Percentiles rank a stretch among this genome's conserved stretches.
phyloP scores from a whole-genome alignment of 2,888 invertebrate genomes.

The Formica aserva region DNA sequence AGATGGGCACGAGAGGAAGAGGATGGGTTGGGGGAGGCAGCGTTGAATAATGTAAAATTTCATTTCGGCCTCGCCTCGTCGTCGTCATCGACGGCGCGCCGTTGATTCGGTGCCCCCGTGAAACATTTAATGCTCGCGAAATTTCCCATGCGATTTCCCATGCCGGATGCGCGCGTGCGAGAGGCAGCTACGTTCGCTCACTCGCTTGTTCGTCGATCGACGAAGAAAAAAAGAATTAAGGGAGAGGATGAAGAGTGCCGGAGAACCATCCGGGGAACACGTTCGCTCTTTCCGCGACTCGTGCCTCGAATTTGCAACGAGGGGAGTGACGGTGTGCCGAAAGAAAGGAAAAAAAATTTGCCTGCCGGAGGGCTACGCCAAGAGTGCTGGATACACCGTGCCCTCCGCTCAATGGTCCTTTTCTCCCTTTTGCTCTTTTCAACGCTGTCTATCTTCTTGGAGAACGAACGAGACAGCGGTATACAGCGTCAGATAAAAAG shows the following conservation, averaged over 20 bases:
- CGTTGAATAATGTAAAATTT: conserved; percentile 81
- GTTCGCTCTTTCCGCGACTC: conserved; percentile 69
- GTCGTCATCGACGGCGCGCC: conserved; percentile 73
- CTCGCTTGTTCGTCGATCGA: conserved; percentile 57
- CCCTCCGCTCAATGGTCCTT: not conserved
- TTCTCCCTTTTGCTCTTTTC: not conserved
- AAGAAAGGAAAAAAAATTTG: conserved; percentile 47
- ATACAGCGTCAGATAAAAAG: conserved; percentile 35
- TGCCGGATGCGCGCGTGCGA: conserved; percentile 30
- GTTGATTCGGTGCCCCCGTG: conserved; percentile 75
- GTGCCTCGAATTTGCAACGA: conserved; percentile 70
- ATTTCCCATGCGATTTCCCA: conserved; percentile 79
- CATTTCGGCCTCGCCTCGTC: conserved; percentile 73
- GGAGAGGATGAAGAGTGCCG: conserved; percentile 25
- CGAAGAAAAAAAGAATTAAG: conserved; percentile 5
- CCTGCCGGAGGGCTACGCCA: conserved; percentile 21
- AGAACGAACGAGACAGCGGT: conserved; percentile 18
- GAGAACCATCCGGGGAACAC: conserved; percentile 60
- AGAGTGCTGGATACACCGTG: conserved; percentile 46
- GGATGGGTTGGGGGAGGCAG: conserved; percentile 5
- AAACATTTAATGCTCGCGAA: conserved; percentile 79
- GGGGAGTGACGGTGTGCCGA: conserved; percentile 48
- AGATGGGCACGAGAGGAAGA: not conserved
- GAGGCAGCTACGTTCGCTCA: not conserved
- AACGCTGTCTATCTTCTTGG: not conserved